A percentile compares a stretch with the other conserved stretches of the same genome.
Conservation (phyloP, 2,113 vertebrate species). For the Reinhardtius hippoglossoides region DNA sequence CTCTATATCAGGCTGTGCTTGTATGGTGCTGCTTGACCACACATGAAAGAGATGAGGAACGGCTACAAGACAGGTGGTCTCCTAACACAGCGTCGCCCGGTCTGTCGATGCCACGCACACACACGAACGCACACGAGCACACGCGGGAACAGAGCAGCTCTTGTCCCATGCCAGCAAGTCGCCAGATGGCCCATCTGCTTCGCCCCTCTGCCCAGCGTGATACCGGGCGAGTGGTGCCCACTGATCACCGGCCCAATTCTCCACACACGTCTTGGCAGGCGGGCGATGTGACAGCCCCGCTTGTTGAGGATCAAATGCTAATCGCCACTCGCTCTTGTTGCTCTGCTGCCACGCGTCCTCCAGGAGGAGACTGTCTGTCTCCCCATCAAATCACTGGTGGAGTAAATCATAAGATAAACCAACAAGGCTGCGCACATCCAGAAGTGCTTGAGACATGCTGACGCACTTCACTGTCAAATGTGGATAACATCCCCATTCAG, state of each 20-base stretch:
- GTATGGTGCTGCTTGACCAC: conserved; percentile 40
- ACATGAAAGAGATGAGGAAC: conserved; percentile 66
- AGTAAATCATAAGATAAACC: conserved; percentile 28
- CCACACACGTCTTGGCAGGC: conserved; percentile 63
- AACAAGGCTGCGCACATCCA: conserved; percentile 28
- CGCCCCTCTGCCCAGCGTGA: conserved; percentile 66
- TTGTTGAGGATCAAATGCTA: conserved; percentile 70
- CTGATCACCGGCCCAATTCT: conserved; percentile 71
- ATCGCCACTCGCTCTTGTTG: conserved; percentile 51
- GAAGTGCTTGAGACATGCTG: conserved; percentile 36
- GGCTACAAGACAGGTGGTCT: conserved; percentile 78
- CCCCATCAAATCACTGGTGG: conserved; percentile 13
- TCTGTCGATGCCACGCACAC: conserved; percentile 43
- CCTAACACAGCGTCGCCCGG: conserved; percentile 48
- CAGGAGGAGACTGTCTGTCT: conserved; percentile 29
- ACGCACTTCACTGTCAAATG: conserved; percentile 27
- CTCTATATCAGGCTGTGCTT: conserved; percentile 26
- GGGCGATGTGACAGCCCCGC: conserved; percentile 47
- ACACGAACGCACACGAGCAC: conserved; percentile 11
- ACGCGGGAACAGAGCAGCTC: conserved; percentile 49
- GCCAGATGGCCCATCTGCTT: conserved; percentile 83
- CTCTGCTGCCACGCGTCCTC: conserved; percentile 56
- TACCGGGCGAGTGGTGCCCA: conserved; percentile 62
- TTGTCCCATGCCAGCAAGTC: conserved; percentile 69
- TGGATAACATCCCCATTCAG: conserved; percentile 20